Evolutionary conservation across 2,888 invertebrate species (phyloP).

Genomic region (Sycophila texana): DNA sequence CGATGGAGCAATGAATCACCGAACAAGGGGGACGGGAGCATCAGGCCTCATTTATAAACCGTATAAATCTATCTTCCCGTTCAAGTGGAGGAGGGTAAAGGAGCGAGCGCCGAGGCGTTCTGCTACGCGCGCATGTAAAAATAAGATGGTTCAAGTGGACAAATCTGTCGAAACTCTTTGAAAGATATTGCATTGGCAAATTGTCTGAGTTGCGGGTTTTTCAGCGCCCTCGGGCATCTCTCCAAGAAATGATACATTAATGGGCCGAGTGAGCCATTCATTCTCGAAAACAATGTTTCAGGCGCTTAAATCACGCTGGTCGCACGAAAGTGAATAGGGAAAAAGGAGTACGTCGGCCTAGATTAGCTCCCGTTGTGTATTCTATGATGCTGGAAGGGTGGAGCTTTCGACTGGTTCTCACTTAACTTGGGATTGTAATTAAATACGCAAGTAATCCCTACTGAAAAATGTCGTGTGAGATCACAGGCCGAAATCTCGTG

Average conservation of each 20-base stretch:
- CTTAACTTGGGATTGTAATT: too few species aligned
- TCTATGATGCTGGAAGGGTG: too few species aligned
- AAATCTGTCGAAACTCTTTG: not conserved
- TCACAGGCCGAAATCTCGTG: too few species aligned
- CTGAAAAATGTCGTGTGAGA: too few species aligned
- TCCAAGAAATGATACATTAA: constrained; percentile 67
- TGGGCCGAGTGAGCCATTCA: constrained; percentile 57
- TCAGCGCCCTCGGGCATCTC: constrained; percentile 59
- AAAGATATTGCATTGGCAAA: constrained; percentile 62
- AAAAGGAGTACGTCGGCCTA: not conserved
- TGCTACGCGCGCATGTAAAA: not conserved
- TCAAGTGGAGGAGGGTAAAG: not conserved
- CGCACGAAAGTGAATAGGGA: not conserved
- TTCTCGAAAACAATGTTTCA: constrained; percentile 64
- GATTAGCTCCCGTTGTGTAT: not conserved
- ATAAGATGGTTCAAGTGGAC: not conserved
- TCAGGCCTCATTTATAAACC: constrained; percentile 67
- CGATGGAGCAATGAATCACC: constrained; percentile 63
- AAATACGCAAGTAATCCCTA: too few species aligned
- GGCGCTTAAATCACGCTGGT: constrained; percentile 57
- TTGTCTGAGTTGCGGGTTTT: constrained; percentile 61
- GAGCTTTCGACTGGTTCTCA: too few species aligned
- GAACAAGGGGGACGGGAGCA: constrained; percentile 61
- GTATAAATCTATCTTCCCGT: constrained; percentile 58
- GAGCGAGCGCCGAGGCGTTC: not conserved